These are phyloP conservation scores for Rana temporaria DNA, from an alignment of 2,113 vertebrate genomes.

Conservation along the genomic window DNA sequence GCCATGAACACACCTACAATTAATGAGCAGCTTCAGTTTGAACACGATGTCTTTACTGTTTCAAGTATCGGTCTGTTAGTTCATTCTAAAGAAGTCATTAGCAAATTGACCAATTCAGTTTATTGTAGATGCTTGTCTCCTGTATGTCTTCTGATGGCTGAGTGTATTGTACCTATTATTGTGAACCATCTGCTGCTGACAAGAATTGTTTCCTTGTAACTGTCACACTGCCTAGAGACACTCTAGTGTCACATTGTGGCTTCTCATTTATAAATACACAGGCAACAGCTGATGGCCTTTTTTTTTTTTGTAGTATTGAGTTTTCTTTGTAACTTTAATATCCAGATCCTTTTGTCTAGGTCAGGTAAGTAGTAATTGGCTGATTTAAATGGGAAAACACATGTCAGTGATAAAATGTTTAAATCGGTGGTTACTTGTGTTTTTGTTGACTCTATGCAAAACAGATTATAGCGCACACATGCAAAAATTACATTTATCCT, in stretches of 20 bases:
- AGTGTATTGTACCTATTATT: conserved; percentile 20
- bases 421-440: too few species aligned
- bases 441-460: too few species aligned
- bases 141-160: neutral
- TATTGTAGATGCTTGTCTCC: neutral
- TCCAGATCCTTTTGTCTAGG: too few species aligned
- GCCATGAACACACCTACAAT: neutral
- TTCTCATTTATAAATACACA: conserved; percentile 11
- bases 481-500: too few species aligned
- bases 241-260: neutral
- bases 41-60: neutral
- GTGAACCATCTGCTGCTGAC: conserved; percentile 28
- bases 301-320: neutral
- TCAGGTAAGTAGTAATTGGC: too few species aligned
- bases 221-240: conserved; percentile 24
- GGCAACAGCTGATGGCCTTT: conserved; percentile 8
- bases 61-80: neutral
- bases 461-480: too few species aligned
- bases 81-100: neutral
- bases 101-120: neutral
- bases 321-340: too few species aligned
- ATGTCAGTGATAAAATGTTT: too few species aligned
- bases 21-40: neutral
- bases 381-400: too few species aligned
- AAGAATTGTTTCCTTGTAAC: conserved; percentile 19